Conservation (phyloP, 2,113 vertebrate genomes). For the Henicopernis longicauda region DNA sequence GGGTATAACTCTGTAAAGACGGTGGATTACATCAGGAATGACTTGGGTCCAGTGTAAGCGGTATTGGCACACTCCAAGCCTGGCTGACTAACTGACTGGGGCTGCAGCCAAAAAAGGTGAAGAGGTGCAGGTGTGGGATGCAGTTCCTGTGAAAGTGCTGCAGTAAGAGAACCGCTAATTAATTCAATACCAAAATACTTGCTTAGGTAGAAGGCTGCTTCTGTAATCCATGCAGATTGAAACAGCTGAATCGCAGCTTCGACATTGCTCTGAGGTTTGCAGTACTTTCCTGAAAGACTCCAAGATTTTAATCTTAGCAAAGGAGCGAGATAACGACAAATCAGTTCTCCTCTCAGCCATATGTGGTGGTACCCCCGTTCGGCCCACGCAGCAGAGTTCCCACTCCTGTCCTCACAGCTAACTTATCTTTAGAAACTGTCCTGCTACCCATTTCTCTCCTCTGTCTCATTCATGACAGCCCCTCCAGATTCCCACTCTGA, state of each 20-base stretch:
- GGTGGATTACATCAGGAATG: not conserved
- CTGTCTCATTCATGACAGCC: not conserved
- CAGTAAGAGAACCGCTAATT: not conserved
- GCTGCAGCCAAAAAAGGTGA: not conserved
- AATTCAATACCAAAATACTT: constrained; percentile 2
- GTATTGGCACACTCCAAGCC: not conserved
- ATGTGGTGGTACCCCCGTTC: not conserved
- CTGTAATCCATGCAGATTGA: not conserved
- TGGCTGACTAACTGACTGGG: not conserved
- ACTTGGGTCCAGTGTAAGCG: not conserved
- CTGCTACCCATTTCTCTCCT: not conserved
- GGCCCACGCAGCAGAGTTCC: not conserved
- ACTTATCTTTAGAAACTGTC: not conserved
- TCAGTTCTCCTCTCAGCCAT: not conserved
- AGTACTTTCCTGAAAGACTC: not conserved
- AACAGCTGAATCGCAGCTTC: not conserved
- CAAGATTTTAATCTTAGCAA: not conserved
- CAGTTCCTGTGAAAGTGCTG: not conserved
- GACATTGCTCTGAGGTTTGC: not conserved
- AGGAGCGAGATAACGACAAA: not conserved
- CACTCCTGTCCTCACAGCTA: not conserved
- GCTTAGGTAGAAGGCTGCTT: not conserved
- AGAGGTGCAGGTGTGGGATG: not conserved
- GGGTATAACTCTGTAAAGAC: not conserved
- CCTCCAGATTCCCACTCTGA: not conserved